These are phyloP conservation scores for Nemapogon koenigi DNA, from an alignment of 2,888 invertebrate genomes.

Conservation along the genomic window DNA sequence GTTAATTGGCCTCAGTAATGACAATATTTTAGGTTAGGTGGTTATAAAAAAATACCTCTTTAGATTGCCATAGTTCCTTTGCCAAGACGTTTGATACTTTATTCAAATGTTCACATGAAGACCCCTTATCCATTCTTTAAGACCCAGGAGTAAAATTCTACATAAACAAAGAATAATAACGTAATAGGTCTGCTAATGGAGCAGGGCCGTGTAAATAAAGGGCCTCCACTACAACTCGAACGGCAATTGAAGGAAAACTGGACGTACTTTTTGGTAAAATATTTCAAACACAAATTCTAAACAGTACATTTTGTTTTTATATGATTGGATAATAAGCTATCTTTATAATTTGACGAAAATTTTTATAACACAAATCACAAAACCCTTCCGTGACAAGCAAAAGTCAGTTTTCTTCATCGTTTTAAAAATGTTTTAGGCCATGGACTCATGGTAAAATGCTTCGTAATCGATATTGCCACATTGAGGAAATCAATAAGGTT, in stretches of 20 bases:
- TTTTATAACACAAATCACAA: conserved; percentile 50
- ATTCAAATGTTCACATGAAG: conserved; percentile 56
- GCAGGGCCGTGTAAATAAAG: conserved; percentile 33
- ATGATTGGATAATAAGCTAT: conserved; percentile 31
- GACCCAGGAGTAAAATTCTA: not conserved
- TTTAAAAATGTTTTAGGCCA: too few relatives aligned
- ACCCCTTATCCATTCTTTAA: conserved; percentile 47
- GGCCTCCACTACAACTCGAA: not conserved
- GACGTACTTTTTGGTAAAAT: not conserved
- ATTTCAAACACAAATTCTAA: conserved; percentile 20
- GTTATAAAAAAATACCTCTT: conserved; percentile 38
- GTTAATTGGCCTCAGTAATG: conserved; percentile 33
- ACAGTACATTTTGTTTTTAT: conserved; percentile 36
- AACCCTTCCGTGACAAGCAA: conserved; percentile 58
- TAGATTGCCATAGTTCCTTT: conserved; percentile 51
- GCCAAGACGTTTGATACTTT: conserved; percentile 42
- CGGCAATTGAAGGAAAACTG: not conserved
- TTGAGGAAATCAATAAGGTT: too few relatives aligned
- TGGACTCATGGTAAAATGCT: too few relatives aligned
- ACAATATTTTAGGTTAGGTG: conserved; percentile 50
- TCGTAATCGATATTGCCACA: too few relatives aligned
- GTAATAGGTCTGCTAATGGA: conserved; percentile 2
- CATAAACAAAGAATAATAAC: not conserved
- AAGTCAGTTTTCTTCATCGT: conserved; percentile 40
- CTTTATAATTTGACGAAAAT: conserved; percentile 49